Evolutionary conservation across 2,888 invertebrate genomes (phyloP), one percentile per base, ranked within the genome.

Genomic region (Microchrysa polita): DNA sequence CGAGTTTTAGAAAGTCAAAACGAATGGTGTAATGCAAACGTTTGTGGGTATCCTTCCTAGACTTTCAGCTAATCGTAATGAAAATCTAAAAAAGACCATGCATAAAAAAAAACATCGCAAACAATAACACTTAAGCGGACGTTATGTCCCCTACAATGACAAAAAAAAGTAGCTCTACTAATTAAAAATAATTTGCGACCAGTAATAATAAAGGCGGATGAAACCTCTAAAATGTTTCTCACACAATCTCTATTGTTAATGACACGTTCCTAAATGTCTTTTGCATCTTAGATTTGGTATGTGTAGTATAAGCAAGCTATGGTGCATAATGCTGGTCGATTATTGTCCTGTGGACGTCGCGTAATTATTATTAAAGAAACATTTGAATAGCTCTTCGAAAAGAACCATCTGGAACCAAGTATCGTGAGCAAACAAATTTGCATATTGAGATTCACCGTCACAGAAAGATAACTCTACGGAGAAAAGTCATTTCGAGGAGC

Each of bases 361-460:
- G 48, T 48, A 7, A 10, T 48, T 7, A 48, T 5, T 48, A 12
- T n/a, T 4, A n/a, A 48, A 12, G 12, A 12, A n/a, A 48, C 48
- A 48, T 48, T 48, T 12, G 10, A 4, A n/a, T 2, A 48, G 12
- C 48, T 48, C 48, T 12, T 12, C 16, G 48, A 48, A 48, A 48
- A 12, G 48, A 48, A 48, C 48, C 48, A 48, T 48, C 48, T 48
- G 48, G 48, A 48, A n/a, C 48, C 4, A 48, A 48, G 48, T 48
- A 48, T 48, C 48, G 4, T 48, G 14, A 48, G 10, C 48, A 48
- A n/a, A 48, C 48, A 48, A 48, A 48, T 48, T 48, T 48, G 48
- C 48, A 48, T 48, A 4, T 48, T 48, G 12, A 48, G 48, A 7
- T 48, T 48, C 27, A 34, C 27, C 27, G 7, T 34, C 27, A 34